phyloP scores from a whole-genome alignment of 2,888 invertebrate species.

The Agelastica alni region DNA sequence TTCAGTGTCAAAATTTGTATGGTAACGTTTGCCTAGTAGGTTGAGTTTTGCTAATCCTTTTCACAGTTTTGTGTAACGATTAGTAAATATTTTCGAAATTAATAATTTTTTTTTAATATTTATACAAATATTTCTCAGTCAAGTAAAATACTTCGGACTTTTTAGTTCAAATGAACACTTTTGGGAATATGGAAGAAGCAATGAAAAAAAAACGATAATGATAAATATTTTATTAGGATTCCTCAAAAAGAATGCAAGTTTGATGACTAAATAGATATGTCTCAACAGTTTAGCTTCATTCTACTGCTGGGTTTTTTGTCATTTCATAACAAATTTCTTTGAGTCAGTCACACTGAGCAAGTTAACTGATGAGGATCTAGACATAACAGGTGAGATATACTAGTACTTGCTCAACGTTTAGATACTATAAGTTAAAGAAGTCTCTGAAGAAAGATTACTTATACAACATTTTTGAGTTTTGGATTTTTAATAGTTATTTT shows the following conservation, averaged over 20 bases:
- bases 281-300: constrained; percentile 11
- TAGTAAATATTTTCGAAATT: no score
- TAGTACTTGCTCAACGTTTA: constrained; percentile 3
- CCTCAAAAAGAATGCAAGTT: constrained; percentile 3
- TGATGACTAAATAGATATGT: constrained; percentile 4
- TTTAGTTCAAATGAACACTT: no score
- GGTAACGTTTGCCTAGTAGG: no score
- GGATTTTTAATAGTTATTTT: no score
- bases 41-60: no score
- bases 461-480: no score
- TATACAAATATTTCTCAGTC: no score
- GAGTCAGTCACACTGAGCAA: constrained; percentile 13
- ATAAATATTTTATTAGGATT: constrained; percentile 17
- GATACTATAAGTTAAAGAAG: background rate
- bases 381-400: background rate
- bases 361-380: background rate
- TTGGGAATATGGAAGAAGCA: background rate
- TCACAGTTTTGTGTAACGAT: no score
- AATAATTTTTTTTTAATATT: no score
- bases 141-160: no score
- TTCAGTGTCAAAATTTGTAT: no score
- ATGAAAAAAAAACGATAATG: constrained; percentile 12
- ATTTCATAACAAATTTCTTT: constrained; percentile 2
- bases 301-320: constrained; percentile 9
- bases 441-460: background rate